Evolutionary conservation across 2,888 invertebrate species (phyloP).

Genomic region (Cerastoderma edule): DNA sequence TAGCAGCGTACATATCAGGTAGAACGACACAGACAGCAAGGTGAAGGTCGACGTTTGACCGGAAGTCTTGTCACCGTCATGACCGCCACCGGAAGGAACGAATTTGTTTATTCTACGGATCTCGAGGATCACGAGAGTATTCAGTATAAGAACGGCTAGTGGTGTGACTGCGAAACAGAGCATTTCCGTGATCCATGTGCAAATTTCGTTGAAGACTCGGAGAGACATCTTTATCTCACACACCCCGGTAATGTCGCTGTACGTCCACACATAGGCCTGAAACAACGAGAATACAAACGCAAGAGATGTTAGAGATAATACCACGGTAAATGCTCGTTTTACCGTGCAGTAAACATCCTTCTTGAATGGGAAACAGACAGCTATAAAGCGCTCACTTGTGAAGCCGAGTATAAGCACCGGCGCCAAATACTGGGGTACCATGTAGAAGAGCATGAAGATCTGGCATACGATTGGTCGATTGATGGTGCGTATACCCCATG

Average conservation of each 20-base stretch:
- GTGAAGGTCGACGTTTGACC: conserved; percentile 81
- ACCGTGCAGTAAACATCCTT: conserved; percentile 80
- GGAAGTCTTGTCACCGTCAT: conserved; percentile 35
- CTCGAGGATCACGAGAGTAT: conserved; percentile 81
- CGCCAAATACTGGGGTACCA: conserved; percentile 79
- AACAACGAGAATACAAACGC: conserved; percentile 65
- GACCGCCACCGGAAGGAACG: conserved; percentile 19
- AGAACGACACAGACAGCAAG: conserved; percentile 82
- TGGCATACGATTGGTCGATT: conserved; percentile 75
- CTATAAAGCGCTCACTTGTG: conserved; percentile 82
- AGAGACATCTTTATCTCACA: conserved; percentile 55
- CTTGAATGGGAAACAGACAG: conserved; percentile 79
- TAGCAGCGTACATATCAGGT: conserved; percentile 82
- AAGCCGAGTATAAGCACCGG: conserved; percentile 82
- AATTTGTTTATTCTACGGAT: conserved; percentile 52
- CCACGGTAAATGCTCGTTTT: conserved; percentile 73
- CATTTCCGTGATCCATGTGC: conserved; percentile 81
- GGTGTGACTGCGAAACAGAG: conserved; percentile 80
- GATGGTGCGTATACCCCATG: conserved; percentile 78
- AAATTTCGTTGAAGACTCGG: conserved; percentile 69
- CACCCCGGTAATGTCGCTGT: conserved; percentile 63
- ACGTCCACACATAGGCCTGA: conserved; percentile 81
- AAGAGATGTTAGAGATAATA: conserved; percentile 62
- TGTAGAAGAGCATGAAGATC: conserved; percentile 74
- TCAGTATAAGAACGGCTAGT: conserved; percentile 79